Base-by-base conservation (phyloP, 2,113 vertebrate genomes). In the Xiphorhynchus elegans region DNA sequence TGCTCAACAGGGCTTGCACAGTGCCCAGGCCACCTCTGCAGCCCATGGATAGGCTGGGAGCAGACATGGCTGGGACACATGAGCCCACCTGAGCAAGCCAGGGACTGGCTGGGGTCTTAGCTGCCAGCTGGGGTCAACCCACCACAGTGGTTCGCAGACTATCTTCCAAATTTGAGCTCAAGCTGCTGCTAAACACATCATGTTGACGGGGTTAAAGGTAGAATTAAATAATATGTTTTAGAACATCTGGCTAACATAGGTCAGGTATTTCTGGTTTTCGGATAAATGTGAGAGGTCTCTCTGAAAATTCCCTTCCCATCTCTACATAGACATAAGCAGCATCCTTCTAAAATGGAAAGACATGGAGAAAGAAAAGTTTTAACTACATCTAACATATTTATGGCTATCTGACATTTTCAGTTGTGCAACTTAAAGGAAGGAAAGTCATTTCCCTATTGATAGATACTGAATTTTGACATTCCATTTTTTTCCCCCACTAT, bases 371-470 rank as follows among this genome's bases (percentile, higher is more conserved):
- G 59, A 23, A 87, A 74, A 50, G 28, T 62, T 73, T 13, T 19
- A 66, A 66, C 46, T 60, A 58, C 25, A 62, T 74, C 77, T 80
- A 77, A 37, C 53, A 31, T 50, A 90, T 49, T 68, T 42, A 79
- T 49, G 72, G 35, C 50, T 83, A 64, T 29, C 46, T 53, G 55
- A 86, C 55, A 60, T 90, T 76, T 94, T 82, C 79, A 83, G 40
- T 17, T 79, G 8, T 44, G n/a, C 20, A 64, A 86, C 66, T 83
- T 90, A 69, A 35, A 86, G 78, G 44, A 64, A 70, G 26, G 25
- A 44, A 81, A 50, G 11, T 40, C 3, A 70, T 67, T 72, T 63
- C 46, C 59, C 7, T 63, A 63, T 56, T 1, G 5, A 39, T 24
- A 17, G 16, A 89, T 81, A 80, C 78, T 59, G 29, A 74, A 20